Evolutionary conservation across 2,888 invertebrate species (phyloP), one percentile per base, ranked within the genome.

Genomic region (Tetheella fluctuosa): DNA sequence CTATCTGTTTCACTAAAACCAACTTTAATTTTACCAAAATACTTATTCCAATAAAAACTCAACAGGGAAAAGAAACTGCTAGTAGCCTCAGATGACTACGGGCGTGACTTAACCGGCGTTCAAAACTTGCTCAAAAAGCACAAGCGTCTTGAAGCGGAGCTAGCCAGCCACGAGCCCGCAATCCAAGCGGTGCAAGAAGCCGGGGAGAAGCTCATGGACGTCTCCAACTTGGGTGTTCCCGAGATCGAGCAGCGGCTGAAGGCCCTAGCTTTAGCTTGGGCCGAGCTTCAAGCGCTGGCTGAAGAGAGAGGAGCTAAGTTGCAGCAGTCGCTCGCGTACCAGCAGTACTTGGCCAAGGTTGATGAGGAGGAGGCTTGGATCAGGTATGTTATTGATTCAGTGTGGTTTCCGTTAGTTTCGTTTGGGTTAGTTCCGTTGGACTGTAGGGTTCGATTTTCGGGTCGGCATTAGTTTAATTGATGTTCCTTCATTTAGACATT

Each of bases 361-460:
- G 99, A 99, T 84, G 99, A 99, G 84, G 99, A 99, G 86, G 99
- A 99, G 86, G 99, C 99, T 3, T 99, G 99, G 99, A 99, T 99
- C 73, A 97, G 95, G 94, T 94, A 57, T 66, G 65, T 20, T 48
- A 6, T 8, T 20, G 48, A 10, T 42, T 42, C 25, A 25, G 25
- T 6, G 2, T 13, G 12, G 39, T 39, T n/a, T n/a, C n/a, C n/a
- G n/a, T 42, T n/a, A 17, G 37, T 39, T 39, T 34, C 2, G 8
- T 34, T 8, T 34, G 10, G 12, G 10, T 8, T 34, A 10, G 10
- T 34, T 34, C 0, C 12, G n/a, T n/a, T n/a, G n/a, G n/a, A n/a
- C n/a, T n/a, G n/a, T n/a, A n/a, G n/a, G n/a, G n/a, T n/a, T n/a
- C n/a, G n/a, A n/a, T n/a, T n/a, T n/a, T n/a, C n/a, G n/a, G n/a